A percentile compares a stretch with the other conserved stretches of the same genome.
phyloP scores from a whole-genome alignment of 1,140 invertebrate species.

The Megalonaias nervosa region DNA sequence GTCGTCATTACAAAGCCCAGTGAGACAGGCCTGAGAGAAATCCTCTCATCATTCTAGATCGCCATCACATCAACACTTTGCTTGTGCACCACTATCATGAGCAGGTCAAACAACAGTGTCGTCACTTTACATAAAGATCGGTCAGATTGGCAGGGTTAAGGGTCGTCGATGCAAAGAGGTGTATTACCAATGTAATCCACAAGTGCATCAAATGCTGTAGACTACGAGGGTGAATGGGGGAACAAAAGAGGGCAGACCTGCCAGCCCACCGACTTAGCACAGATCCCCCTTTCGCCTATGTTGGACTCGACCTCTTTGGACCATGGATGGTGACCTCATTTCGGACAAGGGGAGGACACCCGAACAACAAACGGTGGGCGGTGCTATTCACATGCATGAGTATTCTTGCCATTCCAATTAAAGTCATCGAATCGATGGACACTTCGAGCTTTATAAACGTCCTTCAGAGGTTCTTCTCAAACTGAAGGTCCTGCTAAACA shows the following conservation, averaged over 20 bases:
- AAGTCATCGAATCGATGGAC: conserved; percentile 11
- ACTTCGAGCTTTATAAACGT: conserved; percentile 17
- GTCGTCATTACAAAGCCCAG: neutral
- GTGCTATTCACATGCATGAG: conserved; percentile 32
- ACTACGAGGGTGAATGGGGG: neutral
- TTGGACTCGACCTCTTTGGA: conserved; percentile 22
- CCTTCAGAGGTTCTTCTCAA: conserved; percentile 5
- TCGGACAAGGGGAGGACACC: conserved; percentile 10
- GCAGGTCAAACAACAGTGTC: conserved; percentile 7
- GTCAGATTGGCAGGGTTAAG: conserved; percentile 18
- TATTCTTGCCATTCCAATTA: conserved; percentile 19
- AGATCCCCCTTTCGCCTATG: conserved; percentile 4
- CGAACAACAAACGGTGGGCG: conserved; percentile 16
- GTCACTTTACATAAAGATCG: conserved; percentile 21
- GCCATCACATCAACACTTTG: neutral
- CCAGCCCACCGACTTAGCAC: neutral
- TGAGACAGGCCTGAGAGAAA: conserved; percentile 1
- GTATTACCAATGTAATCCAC: conserved; percentile 9
- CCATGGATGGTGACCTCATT: conserved; percentile 6
- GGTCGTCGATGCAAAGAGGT: conserved; percentile 22
- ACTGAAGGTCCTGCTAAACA: neutral
- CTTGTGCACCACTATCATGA: conserved; percentile 10
- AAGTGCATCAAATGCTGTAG: conserved; percentile 21
- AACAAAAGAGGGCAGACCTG: conserved; percentile 7
- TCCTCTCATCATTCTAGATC: conserved; percentile 1